Conservation (phyloP, 2,113 vertebrate genomes). For the Edolisoma coerulescens region DNA sequence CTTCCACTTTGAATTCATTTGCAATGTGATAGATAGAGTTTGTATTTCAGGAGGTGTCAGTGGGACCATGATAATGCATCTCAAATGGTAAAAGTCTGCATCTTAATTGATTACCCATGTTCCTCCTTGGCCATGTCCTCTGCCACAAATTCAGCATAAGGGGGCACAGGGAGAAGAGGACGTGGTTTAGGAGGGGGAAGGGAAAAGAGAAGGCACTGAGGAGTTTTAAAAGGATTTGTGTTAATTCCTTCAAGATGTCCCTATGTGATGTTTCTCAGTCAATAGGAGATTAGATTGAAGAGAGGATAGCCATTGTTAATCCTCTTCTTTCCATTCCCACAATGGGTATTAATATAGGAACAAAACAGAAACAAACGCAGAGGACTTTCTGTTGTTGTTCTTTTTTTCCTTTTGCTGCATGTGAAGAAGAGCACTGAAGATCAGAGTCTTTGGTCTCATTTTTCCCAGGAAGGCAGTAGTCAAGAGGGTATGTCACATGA, state of each 20-base stretch:
- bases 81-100: slow-evolving; percentile 36
- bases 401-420: neutral
- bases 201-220: neutral
- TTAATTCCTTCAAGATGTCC: slow-evolving; percentile 60
- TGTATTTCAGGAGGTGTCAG: slow-evolving; percentile 55
- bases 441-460: neutral
- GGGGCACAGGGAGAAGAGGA: neutral
- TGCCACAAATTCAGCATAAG: neutral
- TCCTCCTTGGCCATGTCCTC: slow-evolving; percentile 15
- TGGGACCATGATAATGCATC: slow-evolving; percentile 44
- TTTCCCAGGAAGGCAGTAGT: neutral
- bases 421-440: neutral
- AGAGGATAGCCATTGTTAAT: slow-evolving; percentile 56
- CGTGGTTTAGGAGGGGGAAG: neutral
- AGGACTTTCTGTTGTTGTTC: neutral
- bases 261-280: slow-evolving; percentile 60
- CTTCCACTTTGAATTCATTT: slow-evolving; percentile 58
- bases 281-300: slow-evolving; percentile 69
- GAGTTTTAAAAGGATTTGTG: slow-evolving; percentile 64
- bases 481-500: neutral
- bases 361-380: neutral
- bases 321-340: slow-evolving; percentile 53
- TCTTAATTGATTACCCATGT: slow-evolving; percentile 56
- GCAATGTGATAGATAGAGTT: neutral
- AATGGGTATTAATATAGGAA: neutral